A percentile compares a stretch with the other conserved stretches of the same genome.
Conservation (phyloP, 2,113 vertebrate genomes). For the Athene noctua region DNA sequence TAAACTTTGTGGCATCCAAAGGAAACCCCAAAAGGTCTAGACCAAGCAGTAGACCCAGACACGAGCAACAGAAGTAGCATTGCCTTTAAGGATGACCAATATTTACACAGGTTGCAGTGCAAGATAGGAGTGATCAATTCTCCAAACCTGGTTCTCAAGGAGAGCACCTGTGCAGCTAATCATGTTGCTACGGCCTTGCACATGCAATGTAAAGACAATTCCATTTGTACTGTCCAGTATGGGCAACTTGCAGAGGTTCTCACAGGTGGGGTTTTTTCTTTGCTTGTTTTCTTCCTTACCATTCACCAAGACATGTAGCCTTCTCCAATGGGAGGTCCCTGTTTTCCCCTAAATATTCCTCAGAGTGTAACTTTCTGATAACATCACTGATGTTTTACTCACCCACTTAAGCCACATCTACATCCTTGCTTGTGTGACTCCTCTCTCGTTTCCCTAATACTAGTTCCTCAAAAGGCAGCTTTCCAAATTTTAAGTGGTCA, state of each 20-base stretch:
- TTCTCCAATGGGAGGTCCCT: background rate
- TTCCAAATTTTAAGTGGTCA: background rate
- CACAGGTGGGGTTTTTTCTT: background rate
- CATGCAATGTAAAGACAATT: background rate
- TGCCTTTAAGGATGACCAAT: background rate
- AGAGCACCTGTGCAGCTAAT: background rate
- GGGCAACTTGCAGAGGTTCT: background rate
- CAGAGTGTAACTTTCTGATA: background rate
- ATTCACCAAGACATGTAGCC: background rate
- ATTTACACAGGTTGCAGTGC: background rate
- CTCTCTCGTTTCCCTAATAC: accelerated
- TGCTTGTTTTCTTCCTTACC: background rate
- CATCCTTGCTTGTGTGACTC: background rate
- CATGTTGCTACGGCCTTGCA: background rate
- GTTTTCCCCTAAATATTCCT: background rate
- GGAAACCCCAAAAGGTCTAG: background rate
- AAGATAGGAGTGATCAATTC: background rate
- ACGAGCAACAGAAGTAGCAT: background rate
- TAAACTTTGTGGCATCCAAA: background rate
- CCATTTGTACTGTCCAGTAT: background rate
- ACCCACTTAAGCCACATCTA: background rate
- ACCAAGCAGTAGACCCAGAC: background rate
- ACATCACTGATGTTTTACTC: background rate
- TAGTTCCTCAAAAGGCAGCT: background rate
- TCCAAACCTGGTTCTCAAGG: accelerated